A percentile compares a stretch with the other conserved stretches of the same genome.
Evolutionary conservation across 2,113 vertebrate species (phyloP).

Genomic region (Protomyctophum bolini): DNA sequence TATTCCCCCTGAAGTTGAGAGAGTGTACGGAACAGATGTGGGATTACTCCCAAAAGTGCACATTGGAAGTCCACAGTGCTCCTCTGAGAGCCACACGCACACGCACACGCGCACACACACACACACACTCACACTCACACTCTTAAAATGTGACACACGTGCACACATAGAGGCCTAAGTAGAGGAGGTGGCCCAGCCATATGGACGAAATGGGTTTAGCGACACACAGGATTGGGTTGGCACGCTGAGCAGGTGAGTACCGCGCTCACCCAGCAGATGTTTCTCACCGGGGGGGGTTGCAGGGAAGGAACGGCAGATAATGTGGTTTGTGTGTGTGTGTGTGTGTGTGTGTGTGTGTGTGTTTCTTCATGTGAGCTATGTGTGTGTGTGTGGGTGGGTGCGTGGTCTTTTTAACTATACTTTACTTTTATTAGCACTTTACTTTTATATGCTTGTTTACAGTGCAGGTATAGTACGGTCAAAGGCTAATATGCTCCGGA

Average conservation of each 20-base stretch:
- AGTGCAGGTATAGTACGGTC: no score
- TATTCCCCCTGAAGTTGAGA: background rate
- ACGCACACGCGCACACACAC: slow-evolving; percentile 6
- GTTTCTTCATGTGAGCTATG: background rate
- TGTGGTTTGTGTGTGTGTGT: background rate
- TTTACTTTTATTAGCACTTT: background rate
- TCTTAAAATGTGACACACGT: background rate
- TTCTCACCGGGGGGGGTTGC: slow-evolving; percentile 11
- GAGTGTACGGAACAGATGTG: slow-evolving; percentile 13
- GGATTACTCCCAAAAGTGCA: background rate
- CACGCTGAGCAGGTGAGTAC: slow-evolving; percentile 51
- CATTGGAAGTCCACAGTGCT: slow-evolving; percentile 10
- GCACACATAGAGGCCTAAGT: background rate
- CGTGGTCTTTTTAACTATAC: background rate
- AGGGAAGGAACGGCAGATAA: background rate
- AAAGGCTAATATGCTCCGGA: no score
- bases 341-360: background rate
- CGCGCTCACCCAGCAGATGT: slow-evolving; percentile 49
- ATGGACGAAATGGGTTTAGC: slow-evolving; percentile 57
- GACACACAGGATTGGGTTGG: slow-evolving; percentile 21
- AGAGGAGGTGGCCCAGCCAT: slow-evolving; percentile 27
- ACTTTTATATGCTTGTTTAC: no score
- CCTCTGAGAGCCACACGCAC: slow-evolving; percentile 1
- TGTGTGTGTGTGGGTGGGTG: background rate
- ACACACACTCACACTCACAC: background rate